These are phyloP conservation scores for Epirrhoe alternata DNA, from an alignment of 2,888 invertebrate species.

Conservation along the genomic window DNA sequence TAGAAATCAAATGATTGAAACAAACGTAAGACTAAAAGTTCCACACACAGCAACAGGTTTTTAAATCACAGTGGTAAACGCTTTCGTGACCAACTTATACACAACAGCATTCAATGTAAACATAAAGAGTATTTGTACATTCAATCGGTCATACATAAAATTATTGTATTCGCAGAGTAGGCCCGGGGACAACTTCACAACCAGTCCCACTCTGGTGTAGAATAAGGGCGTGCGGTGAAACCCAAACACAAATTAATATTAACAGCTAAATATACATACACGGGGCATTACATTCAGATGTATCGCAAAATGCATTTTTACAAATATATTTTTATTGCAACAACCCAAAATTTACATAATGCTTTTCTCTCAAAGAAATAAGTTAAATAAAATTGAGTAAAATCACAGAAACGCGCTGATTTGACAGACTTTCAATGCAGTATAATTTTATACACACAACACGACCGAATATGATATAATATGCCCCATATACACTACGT, in stretches of 20 bases:
- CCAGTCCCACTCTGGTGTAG: conserved; percentile 1
- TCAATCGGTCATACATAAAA: conserved; percentile 52
- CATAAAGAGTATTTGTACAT: conserved; percentile 65
- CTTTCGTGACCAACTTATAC: conserved; percentile 9
- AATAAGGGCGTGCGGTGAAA: conserved; percentile 49
- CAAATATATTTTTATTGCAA: conserved; percentile 78
- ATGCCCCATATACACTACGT: conserved; percentile 66
- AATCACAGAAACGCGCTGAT: conserved; percentile 63
- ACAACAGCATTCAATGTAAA: conserved; percentile 32
- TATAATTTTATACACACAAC: conserved; percentile 37
- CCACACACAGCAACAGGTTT: conserved; percentile 57
- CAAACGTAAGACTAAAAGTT: conserved; percentile 49
- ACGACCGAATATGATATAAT: conserved; percentile 43
- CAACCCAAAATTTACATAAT: conserved; percentile 78
- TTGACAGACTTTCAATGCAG: conserved; percentile 39
- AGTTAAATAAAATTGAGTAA: conserved; percentile 52
- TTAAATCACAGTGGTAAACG: conserved; percentile 60
- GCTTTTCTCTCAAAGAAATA: conserved; percentile 60
- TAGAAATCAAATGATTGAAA: conserved; percentile 57
- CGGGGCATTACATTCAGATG: conserved; percentile 65
- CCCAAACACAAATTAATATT: conserved; percentile 43
- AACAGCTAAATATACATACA: conserved; percentile 68
- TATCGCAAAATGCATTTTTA: conserved; percentile 67
- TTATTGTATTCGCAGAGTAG: conserved; percentile 17
- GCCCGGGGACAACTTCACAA: background rate